Evolutionary conservation across 2,113 vertebrate species (phyloP).

Genomic region (Gobiocypris rarus): DNA sequence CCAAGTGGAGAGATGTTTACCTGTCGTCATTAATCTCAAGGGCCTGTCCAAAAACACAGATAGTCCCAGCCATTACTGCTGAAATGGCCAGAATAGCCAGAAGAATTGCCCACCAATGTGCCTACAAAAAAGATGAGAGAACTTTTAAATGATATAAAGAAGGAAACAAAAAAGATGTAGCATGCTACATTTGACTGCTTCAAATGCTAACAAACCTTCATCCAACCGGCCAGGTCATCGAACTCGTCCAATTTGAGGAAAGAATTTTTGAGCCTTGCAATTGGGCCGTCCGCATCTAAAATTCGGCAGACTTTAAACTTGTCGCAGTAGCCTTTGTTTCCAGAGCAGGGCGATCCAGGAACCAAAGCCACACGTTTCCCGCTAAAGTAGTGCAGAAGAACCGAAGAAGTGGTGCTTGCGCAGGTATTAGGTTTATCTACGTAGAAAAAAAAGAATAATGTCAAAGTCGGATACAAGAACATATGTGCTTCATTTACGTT

Average conservation of each 20-base stretch:
- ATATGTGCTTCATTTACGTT: constrained; percentile 1
- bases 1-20: background rate
- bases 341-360: constrained; percentile 72
- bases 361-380: constrained; percentile 63
- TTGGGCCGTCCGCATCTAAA: constrained; percentile 78
- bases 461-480: background rate
- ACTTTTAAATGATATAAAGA: background rate
- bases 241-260: constrained; percentile 73
- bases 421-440: constrained; percentile 72
- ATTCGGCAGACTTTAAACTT: constrained; percentile 77
- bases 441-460: background rate
- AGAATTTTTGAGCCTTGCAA: constrained; percentile 79
- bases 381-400: constrained; percentile 68
- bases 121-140: constrained; percentile 58
- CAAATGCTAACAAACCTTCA: constrained; percentile 69
- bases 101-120: constrained; percentile 79
- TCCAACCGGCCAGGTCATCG: constrained; percentile 74
- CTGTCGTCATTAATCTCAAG: constrained; percentile 61
- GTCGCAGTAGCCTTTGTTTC: constrained; percentile 78
- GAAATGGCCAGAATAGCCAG: constrained; percentile 73
- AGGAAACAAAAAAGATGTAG: background rate
- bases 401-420: constrained; percentile 75
- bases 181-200: background rate
- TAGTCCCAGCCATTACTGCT: constrained; percentile 73
- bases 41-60: constrained; percentile 72